A percentile compares a stretch with the other conserved stretches of the same genome.
Evolutionary conservation across 1,140 invertebrate genomes (phyloP).

Genomic region (Drosophila tristis): DNA sequence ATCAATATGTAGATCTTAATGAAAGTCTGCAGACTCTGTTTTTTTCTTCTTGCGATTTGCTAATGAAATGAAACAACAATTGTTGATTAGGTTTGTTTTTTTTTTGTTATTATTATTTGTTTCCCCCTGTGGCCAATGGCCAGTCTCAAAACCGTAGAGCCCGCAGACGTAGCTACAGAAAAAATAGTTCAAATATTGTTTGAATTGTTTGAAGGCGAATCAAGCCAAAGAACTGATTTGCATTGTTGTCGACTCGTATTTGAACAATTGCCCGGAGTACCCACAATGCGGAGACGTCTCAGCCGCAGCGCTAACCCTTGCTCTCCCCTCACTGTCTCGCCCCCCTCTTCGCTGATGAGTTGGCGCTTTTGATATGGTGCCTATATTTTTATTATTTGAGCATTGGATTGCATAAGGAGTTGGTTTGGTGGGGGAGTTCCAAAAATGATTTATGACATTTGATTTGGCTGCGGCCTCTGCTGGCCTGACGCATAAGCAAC

Average conservation of each 20-base stretch:
- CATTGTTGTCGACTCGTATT: constrained; percentile 62
- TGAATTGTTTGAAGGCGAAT: constrained; percentile 55
- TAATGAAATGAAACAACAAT: constrained; percentile 73
- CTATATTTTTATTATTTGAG: constrained; percentile 13
- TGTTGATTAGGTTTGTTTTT: constrained; percentile 54
- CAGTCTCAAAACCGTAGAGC: constrained; percentile 2
- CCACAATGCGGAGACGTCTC: constrained; percentile 48
- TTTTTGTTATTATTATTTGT: not conserved
- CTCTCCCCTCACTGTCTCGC: not conserved
- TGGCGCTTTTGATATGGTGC: constrained; percentile 36
- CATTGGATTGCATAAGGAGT: constrained; percentile 69
- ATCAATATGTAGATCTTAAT: constrained; percentile 57
- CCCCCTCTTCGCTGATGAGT: constrained; percentile 32
- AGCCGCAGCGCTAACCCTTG: constrained; percentile 17
- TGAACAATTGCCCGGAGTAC: constrained; percentile 64
- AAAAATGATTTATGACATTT: constrained; percentile 75
- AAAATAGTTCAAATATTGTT: constrained; percentile 54
- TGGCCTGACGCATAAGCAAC: constrained; percentile 40
- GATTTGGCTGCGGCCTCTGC: constrained; percentile 46
- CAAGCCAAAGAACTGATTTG: constrained; percentile 70
- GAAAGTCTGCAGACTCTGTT: constrained; percentile 71
- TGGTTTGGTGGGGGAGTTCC: not conserved
- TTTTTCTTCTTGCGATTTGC: constrained; percentile 37
- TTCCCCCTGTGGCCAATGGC: too few species aligned
- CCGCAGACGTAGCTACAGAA: not conserved